Conservation (phyloP, 1,140 invertebrate genomes). For the Hestina assimilis region DNA sequence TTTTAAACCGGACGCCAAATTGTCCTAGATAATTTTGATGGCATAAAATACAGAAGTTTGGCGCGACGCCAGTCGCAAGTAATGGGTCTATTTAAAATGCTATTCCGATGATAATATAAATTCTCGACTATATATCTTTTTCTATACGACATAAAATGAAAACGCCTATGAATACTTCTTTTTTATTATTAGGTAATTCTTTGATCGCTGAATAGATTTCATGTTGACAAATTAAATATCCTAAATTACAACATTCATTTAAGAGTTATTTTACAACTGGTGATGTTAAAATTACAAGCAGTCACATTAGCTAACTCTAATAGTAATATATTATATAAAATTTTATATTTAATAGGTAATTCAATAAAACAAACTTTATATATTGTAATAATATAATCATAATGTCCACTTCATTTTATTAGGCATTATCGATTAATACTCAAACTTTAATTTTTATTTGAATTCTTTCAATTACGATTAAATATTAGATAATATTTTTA, state of each 20-base stretch:
- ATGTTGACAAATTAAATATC: constrained; percentile 15
- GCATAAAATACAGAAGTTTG: constrained; percentile 65
- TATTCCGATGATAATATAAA: constrained; percentile 39
- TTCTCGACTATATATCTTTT: constrained; percentile 23
- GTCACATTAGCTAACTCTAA: constrained; percentile 1
- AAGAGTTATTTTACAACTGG: constrained; percentile 10
- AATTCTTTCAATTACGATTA: background rate
- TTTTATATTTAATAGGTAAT: background rate
- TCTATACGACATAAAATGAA: constrained; percentile 34
- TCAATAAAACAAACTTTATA: constrained; percentile 2
- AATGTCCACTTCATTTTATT: constrained; percentile 3
- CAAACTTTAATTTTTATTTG: background rate
- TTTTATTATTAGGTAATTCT: constrained; percentile 57
- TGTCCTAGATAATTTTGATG: constrained; percentile 74
- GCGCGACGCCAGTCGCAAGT: constrained; percentile 52
- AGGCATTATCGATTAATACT: background rate
- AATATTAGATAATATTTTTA: background rate
- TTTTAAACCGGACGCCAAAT: constrained; percentile 69
- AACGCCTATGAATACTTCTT: constrained; percentile 42
- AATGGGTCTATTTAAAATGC: constrained; percentile 55
- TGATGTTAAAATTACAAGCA: constrained; percentile 1
- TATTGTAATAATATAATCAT: constrained; percentile 1
- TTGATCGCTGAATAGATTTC: constrained; percentile 49
- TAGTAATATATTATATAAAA: constrained; percentile 1
- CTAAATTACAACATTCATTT: constrained; percentile 14